Evolutionary conservation across 1,140 invertebrate species (phyloP).

Genomic region (Drosophila watanabei): DNA sequence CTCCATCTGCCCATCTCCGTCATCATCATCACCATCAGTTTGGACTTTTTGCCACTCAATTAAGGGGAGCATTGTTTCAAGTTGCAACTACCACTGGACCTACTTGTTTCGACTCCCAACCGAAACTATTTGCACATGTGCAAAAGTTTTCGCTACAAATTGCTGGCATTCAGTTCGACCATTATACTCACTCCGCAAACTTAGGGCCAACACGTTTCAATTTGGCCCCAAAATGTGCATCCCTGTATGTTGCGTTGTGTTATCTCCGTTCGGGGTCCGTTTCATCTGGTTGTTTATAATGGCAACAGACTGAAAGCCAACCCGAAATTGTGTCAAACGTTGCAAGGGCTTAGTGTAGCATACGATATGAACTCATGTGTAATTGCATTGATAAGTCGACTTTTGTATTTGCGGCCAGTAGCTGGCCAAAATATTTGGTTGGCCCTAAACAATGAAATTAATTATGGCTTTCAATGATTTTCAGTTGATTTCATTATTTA

Average conservation of each 20-base stretch:
- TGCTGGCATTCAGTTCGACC: conserved; percentile 52
- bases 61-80: conserved; percentile 56
- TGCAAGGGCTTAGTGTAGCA: background rate
- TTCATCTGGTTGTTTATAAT: conserved; percentile 23
- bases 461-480: conserved; percentile 22
- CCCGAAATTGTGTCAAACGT: conserved; percentile 1
- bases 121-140: conserved; percentile 51
- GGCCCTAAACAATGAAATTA: conserved; percentile 27
- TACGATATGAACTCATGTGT: conserved; percentile 62
- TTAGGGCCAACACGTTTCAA: conserved; percentile 48
- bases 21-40: conserved; percentile 17
- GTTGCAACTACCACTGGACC: conserved; percentile 8
- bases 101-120: conserved; percentile 10
- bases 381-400: conserved; percentile 67
- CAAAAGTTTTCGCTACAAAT: conserved; percentile 47
- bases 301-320: conserved; percentile 10
- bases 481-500: background rate
- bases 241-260: background rate
- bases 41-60: conserved; percentile 51
- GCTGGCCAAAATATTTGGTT: conserved; percentile 3
- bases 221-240: conserved; percentile 33
- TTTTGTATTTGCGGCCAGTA: conserved; percentile 23
- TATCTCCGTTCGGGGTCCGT: conserved; percentile 25
- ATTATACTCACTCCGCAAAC: conserved; percentile 20
- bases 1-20: background rate